Percentiles rank a stretch among this genome's conserved stretches.
phyloP scores from a whole-genome alignment of 2,797 vertebrate genomes.

The Hoplostethus mediterraneus region DNA sequence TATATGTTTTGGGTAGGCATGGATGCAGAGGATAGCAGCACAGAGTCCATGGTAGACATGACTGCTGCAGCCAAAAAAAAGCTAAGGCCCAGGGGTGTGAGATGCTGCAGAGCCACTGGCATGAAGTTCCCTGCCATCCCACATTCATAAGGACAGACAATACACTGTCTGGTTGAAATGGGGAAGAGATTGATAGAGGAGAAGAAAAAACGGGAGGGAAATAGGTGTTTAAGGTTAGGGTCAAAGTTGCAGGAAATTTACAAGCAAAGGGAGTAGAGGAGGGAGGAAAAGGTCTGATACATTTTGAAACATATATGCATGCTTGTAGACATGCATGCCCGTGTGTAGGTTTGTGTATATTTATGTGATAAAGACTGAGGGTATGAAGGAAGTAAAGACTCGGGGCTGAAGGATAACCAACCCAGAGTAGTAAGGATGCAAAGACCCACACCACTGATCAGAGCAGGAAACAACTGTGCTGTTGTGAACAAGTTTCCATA shows the following conservation, averaged over 20 bases:
- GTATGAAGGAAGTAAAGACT: background rate
- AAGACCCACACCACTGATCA: slow-evolving; percentile 85
- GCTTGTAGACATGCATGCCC: background rate
- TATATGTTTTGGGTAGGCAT: slow-evolving; percentile 75
- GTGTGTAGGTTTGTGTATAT: background rate
- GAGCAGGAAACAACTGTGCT: slow-evolving; percentile 77
- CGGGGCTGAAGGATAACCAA: slow-evolving; percentile 47
- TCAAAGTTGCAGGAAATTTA: background rate
- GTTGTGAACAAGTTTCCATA: slow-evolving; percentile 80
- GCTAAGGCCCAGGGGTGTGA: slow-evolving; percentile 67
- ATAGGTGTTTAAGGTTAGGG: background rate
- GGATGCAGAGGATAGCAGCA: slow-evolving; percentile 76
- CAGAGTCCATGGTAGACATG: slow-evolving; percentile 80
- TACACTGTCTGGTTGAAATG: slow-evolving; percentile 73
- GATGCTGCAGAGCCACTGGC: slow-evolving; percentile 59
- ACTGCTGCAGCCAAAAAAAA: slow-evolving; percentile 73
- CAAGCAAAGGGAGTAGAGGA: background rate
- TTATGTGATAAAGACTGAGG: background rate
- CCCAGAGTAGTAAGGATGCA: slow-evolving; percentile 83
- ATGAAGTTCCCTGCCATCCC: slow-evolving; percentile 66
- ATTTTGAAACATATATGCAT: background rate
- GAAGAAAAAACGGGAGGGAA: background rate
- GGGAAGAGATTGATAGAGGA: background rate
- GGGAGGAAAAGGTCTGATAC: background rate
- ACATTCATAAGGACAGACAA: slow-evolving; percentile 61